Base-by-base conservation (phyloP, 2,797 vertebrate species). In the Aselliscus stoliczkanus region DNA sequence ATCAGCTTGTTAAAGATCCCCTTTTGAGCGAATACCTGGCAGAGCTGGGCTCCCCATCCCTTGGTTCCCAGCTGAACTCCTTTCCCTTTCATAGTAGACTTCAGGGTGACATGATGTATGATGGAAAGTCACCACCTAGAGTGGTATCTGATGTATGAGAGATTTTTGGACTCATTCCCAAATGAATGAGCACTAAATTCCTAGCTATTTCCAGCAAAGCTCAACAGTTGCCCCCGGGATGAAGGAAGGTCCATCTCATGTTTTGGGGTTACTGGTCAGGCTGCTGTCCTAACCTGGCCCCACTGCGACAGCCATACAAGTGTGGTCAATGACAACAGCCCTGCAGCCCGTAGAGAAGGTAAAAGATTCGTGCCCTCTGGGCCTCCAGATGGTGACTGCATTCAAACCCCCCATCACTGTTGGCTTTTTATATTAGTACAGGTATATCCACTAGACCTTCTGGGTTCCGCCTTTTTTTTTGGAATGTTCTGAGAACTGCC, bases 401-500 rank as follows among this genome's bases (percentile, higher is more conserved):
- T 91, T 62, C 64, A 2, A 21, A 75, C 5, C 3, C 17, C 17
- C 79, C 25, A 0, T 29, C 9, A 0, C 0, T 9, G 10, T 2
- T 37, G 14, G 1, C 21, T 67, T 83, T 54, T n/a, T 7, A 27
- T 12, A 9, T 42, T 58, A 4, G 2, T 50, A 34, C 65, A 95
- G 93, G 94, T 65, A 73, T 11, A 20, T 60, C 20, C 9, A 72
- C 1, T n/a, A 88, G 89, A 50, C 34, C 80, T 97, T 95, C 94
- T 96, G 89, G 75, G 62, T 90, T 65, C 21, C 89, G n/a, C 39
- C 87, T 1, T 69, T 62, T 34, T 65, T 64, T 47, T 62, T 92
- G 92, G 67, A 94, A 52, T 95, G 95, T 96, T 93, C 90, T 80
- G 20, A 73, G 29, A 75, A 25, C 54, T 79, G 31, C 70, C 91